phyloP scores from a whole-genome alignment of 2,888 invertebrate species.

The Ornithoptera priamus region DNA sequence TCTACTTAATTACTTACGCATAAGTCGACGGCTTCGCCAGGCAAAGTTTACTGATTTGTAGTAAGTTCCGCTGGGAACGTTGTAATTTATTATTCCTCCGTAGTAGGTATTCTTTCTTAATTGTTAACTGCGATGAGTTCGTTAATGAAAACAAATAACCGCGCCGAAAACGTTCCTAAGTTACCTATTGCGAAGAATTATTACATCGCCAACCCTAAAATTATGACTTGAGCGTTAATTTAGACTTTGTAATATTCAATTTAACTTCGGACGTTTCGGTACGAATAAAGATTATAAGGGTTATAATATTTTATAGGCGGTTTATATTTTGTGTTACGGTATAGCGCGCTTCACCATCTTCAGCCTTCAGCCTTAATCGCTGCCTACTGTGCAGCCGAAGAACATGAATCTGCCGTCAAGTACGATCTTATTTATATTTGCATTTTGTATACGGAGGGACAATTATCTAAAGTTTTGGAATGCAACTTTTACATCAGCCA shows the following conservation, averaged over 20 bases:
- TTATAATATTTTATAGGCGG: conserved; percentile 17
- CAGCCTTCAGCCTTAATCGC: no score
- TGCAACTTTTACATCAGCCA: no score
- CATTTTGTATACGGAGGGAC: no score
- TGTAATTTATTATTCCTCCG: conserved; percentile 25
- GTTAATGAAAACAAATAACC: conserved; percentile 28
- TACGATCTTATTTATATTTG: no score
- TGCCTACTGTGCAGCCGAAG: no score
- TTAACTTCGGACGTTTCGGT: conserved; percentile 18
- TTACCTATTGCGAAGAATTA: conserved; percentile 21
- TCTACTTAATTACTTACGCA: conserved; percentile 24
- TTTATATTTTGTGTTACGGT: conserved; percentile 3
- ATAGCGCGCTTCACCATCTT: no score
- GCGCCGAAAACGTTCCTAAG: conserved; percentile 18
- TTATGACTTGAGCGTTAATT: conserved; percentile 22
- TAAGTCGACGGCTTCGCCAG: conserved; percentile 10
- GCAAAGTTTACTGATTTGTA: conserved; percentile 11
- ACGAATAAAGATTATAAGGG: conserved; percentile 16
- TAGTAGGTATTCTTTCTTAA: conserved; percentile 21
- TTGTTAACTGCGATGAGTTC: conserved; percentile 23
- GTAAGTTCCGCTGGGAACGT: conserved; percentile 11
- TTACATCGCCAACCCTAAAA: conserved; percentile 24
- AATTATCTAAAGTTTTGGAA: no score
- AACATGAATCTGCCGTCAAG: no score
- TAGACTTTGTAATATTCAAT: conserved; percentile 23